A percentile compares a stretch with the other conserved stretches of the same genome.
phyloP scores from a whole-genome alignment of 2,797 vertebrate genomes.

The Tinamus major region DNA sequence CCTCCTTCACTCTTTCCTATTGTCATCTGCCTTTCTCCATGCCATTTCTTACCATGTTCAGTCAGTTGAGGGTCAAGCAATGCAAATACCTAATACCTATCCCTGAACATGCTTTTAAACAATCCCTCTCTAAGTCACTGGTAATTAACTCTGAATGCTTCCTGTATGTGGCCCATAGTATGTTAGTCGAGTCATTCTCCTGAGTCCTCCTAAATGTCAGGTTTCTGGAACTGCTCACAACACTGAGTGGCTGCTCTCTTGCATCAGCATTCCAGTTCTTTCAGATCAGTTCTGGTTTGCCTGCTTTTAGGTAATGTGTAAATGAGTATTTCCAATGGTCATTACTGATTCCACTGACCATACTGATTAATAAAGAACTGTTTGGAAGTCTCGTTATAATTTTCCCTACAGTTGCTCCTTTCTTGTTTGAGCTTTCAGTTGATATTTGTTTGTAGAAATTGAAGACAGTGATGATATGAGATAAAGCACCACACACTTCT shows the following conservation, averaged over 20 bases:
- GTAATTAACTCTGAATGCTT: conserved; percentile 1
- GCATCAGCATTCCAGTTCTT: neutral
- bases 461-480: neutral
- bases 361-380: neutral
- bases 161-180: neutral
- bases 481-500: neutral
- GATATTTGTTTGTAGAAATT: neutral
- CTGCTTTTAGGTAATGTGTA: neutral
- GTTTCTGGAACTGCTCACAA: neutral
- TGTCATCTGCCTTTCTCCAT: neutral
- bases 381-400: neutral
- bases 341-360: neutral
- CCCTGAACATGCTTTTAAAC: neutral
- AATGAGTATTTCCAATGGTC: neutral
- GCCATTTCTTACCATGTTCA: neutral
- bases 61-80: neutral
- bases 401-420: neutral
- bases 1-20: neutral
- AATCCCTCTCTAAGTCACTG: neutral
- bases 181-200: neutral
- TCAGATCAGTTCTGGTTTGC: neutral
- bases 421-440: neutral
- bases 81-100: conserved; percentile 2
- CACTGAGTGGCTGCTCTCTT: neutral
- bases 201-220: neutral